phyloP scores from a whole-genome alignment of 2,888 invertebrate genomes.

The Carterocephalus palaemon region DNA sequence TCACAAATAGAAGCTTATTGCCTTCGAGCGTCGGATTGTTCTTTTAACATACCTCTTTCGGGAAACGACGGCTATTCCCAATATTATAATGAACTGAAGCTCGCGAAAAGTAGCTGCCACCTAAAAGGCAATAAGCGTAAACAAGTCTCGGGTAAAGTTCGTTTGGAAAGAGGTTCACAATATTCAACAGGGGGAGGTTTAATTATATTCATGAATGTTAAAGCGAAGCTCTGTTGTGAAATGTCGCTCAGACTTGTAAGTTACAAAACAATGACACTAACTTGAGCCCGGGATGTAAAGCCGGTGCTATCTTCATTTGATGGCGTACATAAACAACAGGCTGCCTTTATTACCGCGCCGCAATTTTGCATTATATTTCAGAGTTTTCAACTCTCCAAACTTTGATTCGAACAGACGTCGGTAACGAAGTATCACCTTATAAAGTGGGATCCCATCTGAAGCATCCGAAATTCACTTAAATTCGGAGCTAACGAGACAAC shows the following conservation, averaged over 20 bases:
- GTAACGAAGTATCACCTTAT: constrained; percentile 48
- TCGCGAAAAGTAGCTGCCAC: constrained; percentile 43
- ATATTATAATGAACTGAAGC: constrained; percentile 48
- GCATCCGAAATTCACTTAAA: constrained; percentile 53
- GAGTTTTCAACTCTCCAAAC: constrained; percentile 50
- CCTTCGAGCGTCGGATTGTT: constrained; percentile 53
- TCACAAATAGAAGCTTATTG: constrained; percentile 62
- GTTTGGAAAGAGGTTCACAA: constrained; percentile 51
- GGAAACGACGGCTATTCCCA: constrained; percentile 49
- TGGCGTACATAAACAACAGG: constrained; percentile 65
- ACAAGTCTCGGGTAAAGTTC: constrained; percentile 57
- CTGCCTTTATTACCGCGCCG: constrained; percentile 56
- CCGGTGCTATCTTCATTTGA: constrained; percentile 67
- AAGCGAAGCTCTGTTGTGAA: constrained; percentile 65
- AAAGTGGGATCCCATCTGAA: constrained; percentile 45
- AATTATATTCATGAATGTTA: constrained; percentile 75
- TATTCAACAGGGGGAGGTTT: constrained; percentile 68
- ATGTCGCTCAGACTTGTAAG: constrained; percentile 72
- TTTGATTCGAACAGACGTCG: constrained; percentile 50
- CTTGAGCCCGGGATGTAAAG: constrained; percentile 69
- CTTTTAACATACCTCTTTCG: constrained; percentile 48
- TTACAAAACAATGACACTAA: constrained; percentile 75
- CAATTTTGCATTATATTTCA: constrained; percentile 58
- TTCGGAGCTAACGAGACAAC: constrained; percentile 52
- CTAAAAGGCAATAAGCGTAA: constrained; percentile 61